A percentile compares a stretch with the other conserved stretches of the same genome.
phyloP scores from a whole-genome alignment of 37 sponge, comb jelly and placozoan genomes.

The Tethya wilhelma region DNA sequence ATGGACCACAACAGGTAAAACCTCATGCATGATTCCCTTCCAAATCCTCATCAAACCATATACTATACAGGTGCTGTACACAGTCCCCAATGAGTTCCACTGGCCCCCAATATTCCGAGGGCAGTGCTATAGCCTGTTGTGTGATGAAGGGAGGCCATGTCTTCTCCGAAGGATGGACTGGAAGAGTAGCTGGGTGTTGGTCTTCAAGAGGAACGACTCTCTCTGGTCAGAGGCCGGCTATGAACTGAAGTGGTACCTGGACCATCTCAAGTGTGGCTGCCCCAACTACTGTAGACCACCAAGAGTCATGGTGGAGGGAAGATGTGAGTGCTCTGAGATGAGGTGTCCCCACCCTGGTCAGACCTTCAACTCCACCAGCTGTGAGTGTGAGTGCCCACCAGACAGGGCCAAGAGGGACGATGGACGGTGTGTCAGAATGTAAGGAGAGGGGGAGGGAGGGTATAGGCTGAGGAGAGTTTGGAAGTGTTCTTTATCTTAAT shows the following conservation, averaged over 20 bases:
- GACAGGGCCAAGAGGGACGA: background rate
- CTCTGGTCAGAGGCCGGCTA: background rate
- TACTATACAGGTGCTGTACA: slow-evolving; percentile 11
- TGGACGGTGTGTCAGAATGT: slow-evolving; percentile 6
- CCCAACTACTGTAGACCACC: background rate
- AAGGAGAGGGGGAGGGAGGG: background rate
- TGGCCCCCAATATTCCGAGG: slow-evolving; percentile 18
- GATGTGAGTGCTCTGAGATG: slow-evolving; percentile 27
- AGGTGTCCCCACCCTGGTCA: slow-evolving; percentile 2
- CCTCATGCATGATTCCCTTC: too few species aligned
- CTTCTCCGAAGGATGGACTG: background rate
- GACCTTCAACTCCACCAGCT: slow-evolving; percentile 24
- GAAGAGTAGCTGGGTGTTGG: slow-evolving; percentile 2
- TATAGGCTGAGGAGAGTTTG: too few species aligned
- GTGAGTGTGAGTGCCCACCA: slow-evolving; percentile 45
- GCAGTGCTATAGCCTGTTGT: slow-evolving; percentile 8
- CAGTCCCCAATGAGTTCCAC: slow-evolving; percentile 9
- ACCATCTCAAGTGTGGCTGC: slow-evolving; percentile 22
- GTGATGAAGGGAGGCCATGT: slow-evolving; percentile 11
- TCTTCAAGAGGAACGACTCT: background rate
- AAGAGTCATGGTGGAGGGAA: background rate
- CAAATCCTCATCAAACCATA: too few species aligned
- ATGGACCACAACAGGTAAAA: too few species aligned
- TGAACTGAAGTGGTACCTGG: background rate
- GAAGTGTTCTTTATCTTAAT: too few species aligned